Conservation (phyloP, 2,888 invertebrate genomes). For the Girardia tigrina region DNA sequence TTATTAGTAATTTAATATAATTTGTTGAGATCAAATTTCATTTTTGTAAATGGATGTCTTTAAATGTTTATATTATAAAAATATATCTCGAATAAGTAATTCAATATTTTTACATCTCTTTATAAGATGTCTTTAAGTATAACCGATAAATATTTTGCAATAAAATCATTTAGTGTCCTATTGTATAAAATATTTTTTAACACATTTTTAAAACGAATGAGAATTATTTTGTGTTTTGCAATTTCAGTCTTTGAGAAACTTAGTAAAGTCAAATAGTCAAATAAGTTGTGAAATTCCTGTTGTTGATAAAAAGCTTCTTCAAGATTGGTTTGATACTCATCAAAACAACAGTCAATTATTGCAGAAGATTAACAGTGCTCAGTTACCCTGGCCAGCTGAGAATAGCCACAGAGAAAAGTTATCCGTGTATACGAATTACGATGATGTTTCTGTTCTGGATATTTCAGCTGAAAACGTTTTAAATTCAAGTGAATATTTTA, state of each 20-base stretch:
- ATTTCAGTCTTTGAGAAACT: background rate
- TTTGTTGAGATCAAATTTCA: too few species aligned
- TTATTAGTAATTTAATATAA: too few species aligned
- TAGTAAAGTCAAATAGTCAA: slow-evolving; percentile 3
- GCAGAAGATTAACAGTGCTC: background rate
- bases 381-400: background rate
- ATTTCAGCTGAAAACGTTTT: background rate
- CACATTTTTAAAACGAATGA: too few species aligned
- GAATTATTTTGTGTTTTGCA: too few species aligned
- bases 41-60: too few species aligned
- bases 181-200: too few species aligned
- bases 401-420: background rate
- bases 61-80: too few species aligned
- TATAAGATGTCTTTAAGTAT: too few species aligned
- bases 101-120: too few species aligned
- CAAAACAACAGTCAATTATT: background rate
- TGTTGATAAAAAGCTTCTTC: background rate
- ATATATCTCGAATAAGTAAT: too few species aligned
- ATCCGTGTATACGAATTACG: background rate
- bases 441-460: background rate
- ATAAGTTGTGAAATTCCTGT: background rate
- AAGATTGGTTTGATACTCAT: background rate
- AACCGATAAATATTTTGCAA: too few species aligned
- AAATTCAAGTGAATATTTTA: slow-evolving; percentile 16
- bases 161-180: too few species aligned